phyloP scores from a whole-genome alignment of 2,113 vertebrate species.

The Boleophthalmus pectinirostris region DNA sequence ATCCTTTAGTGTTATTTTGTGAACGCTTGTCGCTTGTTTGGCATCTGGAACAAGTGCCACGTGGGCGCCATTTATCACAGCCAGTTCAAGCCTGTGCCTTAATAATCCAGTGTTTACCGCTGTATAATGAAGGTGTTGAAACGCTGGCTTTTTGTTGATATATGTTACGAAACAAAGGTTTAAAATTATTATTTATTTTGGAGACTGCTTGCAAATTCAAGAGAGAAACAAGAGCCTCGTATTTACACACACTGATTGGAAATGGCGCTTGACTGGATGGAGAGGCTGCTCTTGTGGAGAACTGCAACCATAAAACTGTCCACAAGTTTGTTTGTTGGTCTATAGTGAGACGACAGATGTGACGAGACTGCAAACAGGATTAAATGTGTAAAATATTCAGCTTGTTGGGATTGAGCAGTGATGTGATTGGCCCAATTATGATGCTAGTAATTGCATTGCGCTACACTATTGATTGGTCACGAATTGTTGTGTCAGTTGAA shows the following conservation, averaged over 20 bases:
- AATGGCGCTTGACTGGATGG: slow-evolving; percentile 14
- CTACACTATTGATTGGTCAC: not conserved
- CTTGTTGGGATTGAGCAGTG: not conserved
- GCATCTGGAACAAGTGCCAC: slow-evolving; percentile 18
- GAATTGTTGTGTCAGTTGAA: not conserved
- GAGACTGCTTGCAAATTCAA: slow-evolving; percentile 21
- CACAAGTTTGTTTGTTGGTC: slow-evolving; percentile 2
- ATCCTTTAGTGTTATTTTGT: slow-evolving; percentile 29
- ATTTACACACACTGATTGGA: slow-evolving; percentile 20
- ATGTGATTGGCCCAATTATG: slow-evolving; percentile 4
- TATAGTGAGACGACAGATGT: not conserved
- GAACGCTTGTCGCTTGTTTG: slow-evolving; percentile 13
- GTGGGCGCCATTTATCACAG: slow-evolving; percentile 28
- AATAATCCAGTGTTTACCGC: slow-evolving; percentile 30
- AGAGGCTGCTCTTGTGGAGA: slow-evolving; percentile 2
- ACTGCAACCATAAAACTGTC: slow-evolving; percentile 1
- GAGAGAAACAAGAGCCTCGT: slow-evolving; percentile 15
- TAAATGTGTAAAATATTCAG: not conserved
- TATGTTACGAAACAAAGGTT: slow-evolving; percentile 31
- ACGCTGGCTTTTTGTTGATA: slow-evolving; percentile 16
- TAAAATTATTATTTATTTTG: slow-evolving; percentile 23
- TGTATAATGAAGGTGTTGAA: slow-evolving; percentile 28
- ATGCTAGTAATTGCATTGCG: not conserved
- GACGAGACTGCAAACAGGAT: not conserved
- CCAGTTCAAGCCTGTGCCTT: slow-evolving; percentile 13